Evolutionary conservation across 2,797 vertebrate genomes (phyloP).

Genomic region (Pitangus sulphuratus): DNA sequence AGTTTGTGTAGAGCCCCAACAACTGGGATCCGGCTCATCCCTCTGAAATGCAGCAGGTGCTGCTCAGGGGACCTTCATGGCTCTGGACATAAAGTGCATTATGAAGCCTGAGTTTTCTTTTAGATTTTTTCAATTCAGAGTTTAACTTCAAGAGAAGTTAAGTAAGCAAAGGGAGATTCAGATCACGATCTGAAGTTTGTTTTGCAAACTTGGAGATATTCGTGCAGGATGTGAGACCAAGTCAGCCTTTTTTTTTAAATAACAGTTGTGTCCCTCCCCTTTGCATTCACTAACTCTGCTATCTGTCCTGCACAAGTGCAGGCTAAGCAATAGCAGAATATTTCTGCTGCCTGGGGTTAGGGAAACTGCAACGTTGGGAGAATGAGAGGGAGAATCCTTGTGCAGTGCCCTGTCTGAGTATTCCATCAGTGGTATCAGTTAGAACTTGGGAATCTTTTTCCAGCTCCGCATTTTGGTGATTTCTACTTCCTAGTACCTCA

Average conservation of each 20-base stretch:
- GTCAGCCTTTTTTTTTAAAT: not conserved
- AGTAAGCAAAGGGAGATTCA: not conserved
- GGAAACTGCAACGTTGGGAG: not conserved
- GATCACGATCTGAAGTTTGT: not conserved
- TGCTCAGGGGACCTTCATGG: not conserved
- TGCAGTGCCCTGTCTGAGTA: not conserved
- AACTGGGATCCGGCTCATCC: not conserved
- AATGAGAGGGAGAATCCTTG: not conserved
- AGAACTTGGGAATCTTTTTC: not conserved
- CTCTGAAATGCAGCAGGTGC: not conserved
- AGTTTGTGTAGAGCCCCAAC: not conserved
- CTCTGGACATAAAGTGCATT: not conserved
- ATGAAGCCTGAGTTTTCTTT: not conserved
- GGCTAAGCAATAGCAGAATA: not conserved
- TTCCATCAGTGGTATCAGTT: not conserved
- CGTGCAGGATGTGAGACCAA: not conserved
- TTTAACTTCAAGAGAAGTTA: not conserved
- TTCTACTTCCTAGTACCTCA: not conserved
- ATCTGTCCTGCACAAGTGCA: not conserved
- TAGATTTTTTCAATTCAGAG: not conserved
- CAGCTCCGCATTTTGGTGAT: not conserved
- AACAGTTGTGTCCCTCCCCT: not conserved
- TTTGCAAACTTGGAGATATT: not conserved
- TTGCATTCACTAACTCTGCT: not conserved
- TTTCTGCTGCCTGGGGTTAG: not conserved